Evolutionary conservation across 2,888 invertebrate species (phyloP), one percentile per base, ranked within the genome.

Genomic region (Lasioglossum lativentre): DNA sequence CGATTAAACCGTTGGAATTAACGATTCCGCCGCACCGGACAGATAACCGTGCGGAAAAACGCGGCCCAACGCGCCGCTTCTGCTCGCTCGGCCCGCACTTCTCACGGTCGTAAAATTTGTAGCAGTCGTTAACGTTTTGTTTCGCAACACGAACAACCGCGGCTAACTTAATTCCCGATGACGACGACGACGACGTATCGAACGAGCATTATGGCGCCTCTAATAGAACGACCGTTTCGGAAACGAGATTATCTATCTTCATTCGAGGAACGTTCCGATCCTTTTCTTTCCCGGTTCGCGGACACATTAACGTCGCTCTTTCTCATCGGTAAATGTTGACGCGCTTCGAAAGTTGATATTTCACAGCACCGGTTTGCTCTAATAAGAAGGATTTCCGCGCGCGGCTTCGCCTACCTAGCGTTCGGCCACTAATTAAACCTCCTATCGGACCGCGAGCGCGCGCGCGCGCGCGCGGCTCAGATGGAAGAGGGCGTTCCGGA

Each of bases 1-100:
- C 80, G 90, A 89, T 88, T 86, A 84, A 85, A 78, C 63, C 76
- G 82, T 59, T 75, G 68, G 79, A 80, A 79, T 80, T 89, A 87
- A 87, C 71, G 77, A 38, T 19, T 34, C 70, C 81, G 63, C 40
- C 42, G n/a, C 42, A 19, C 56, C n/a, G 75, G 47, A 71, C 72
- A 73, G 78, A 78, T 78, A 83, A 73, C 72, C 75, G 66, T 27
- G 47, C 66, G 66, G 71, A 78, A 72, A 83, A 83, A 66, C 19
- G 12, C 30, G 34, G 23, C 27, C 27, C 23, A 47, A 38, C 63
- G 70, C 40, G 30, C 23, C 40, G 30, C 23, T 16, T 59, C 45
- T 14, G 16, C 42, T 42, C 12, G 12, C 27, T 10, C 16, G 12
- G 40, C 40, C 70, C 34, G 38, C 42, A 30, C 63, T 63, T 63